Percentiles rank a stretch among this genome's conserved stretches.
phyloP scores from a whole-genome alignment of 2,113 vertebrate species.

The Microcebus murinus region DNA sequence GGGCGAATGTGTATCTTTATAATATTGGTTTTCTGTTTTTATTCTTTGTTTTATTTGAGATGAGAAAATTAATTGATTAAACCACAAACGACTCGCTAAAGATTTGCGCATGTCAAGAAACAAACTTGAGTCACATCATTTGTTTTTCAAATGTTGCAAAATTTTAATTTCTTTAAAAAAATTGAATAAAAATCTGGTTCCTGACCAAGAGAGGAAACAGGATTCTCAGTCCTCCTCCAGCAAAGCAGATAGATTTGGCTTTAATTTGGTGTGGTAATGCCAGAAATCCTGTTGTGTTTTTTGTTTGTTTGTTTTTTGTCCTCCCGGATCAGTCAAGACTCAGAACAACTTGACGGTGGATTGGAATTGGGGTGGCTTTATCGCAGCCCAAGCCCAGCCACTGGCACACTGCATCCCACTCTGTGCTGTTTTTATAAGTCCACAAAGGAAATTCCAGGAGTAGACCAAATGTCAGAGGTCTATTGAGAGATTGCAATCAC shows the following conservation, averaged over 20 bases:
- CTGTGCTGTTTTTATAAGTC: neutral
- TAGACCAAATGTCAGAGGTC: neutral
- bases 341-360: neutral
- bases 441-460: neutral
- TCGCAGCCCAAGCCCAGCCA: neutral
- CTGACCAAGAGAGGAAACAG: slow-evolving; percentile 31
- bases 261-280: neutral
- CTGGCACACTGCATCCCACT: rapidly evolving
- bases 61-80: neutral
- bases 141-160: neutral
- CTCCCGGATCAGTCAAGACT: neutral
- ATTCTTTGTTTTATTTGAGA: neutral
- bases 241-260: slow-evolving; percentile 12
- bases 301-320: neutral
- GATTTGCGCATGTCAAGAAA: neutral
- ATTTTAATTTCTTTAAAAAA: slow-evolving; percentile 34
- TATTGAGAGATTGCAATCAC: neutral
- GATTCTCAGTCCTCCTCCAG: slow-evolving; percentile 49
- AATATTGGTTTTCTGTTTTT: neutral
- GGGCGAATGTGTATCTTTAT: neutral
- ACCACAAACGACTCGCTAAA: neutral
- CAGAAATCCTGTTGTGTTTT: neutral
- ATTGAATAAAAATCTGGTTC: slow-evolving; percentile 22
- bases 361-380: neutral
- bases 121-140: neutral